These are phyloP conservation scores for Arnoldichthys spilopterus DNA, from an alignment of 2,797 vertebrate species.

Conservation along the genomic window DNA sequence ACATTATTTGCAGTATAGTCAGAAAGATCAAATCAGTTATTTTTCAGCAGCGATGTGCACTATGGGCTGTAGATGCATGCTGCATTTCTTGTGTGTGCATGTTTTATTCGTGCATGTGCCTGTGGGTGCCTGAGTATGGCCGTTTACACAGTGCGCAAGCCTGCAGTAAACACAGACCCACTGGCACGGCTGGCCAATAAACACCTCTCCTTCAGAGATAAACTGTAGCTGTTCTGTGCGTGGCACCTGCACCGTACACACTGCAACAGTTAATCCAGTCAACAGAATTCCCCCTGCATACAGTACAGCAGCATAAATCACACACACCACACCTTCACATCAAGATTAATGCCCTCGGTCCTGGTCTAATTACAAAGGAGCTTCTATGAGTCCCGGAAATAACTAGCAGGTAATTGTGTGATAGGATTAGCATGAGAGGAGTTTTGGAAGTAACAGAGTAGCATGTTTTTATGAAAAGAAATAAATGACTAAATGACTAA, in stretches of 20 bases:
- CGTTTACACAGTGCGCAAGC: conserved; percentile 34
- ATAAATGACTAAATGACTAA: too few species aligned
- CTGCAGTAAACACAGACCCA: conserved; percentile 46
- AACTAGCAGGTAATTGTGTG: background rate
- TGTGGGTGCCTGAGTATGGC: background rate
- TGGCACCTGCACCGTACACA: conserved; percentile 14
- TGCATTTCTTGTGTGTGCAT: conserved; percentile 2
- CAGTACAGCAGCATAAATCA: conserved; percentile 15
- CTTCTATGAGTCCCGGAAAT: background rate
- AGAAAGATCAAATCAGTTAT: too few species aligned
- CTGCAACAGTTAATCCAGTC: background rate
- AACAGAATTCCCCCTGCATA: background rate
- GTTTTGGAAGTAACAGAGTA: background rate
- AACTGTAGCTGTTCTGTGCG: conserved; percentile 26
- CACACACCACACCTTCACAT: conserved; percentile 1
- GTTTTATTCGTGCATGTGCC: background rate
- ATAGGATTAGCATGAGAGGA: background rate
- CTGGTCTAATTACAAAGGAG: conserved; percentile 11
- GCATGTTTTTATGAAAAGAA: background rate
- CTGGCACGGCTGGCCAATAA: conserved; percentile 44
- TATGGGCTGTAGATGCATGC: background rate
- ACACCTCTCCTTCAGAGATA: conserved; percentile 48
- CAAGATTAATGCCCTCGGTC: background rate
- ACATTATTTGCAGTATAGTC: too few species aligned
- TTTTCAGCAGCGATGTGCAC: too few species aligned